phyloP scores from a whole-genome alignment of 2,113 vertebrate species.

The Crypturellus undulatus region DNA sequence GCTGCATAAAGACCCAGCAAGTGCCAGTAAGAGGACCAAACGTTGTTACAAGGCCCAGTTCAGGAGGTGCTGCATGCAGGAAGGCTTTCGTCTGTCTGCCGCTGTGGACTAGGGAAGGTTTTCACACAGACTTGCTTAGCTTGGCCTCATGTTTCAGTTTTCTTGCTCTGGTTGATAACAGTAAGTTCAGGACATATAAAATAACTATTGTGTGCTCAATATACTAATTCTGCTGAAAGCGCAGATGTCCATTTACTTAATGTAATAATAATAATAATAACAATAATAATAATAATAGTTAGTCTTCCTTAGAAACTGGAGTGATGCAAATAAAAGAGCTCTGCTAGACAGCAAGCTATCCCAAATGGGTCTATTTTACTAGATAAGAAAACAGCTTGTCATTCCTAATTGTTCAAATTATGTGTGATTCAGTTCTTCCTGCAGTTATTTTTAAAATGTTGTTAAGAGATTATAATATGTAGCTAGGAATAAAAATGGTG shows the following conservation, averaged over 20 bases:
- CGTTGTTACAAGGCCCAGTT: accelerated
- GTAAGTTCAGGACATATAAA: constrained; percentile 34
- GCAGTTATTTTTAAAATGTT: constrained; percentile 61
- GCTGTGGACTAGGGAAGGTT: background rate
- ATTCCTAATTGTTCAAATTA: constrained; percentile 60
- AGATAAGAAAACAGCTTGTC: constrained; percentile 59
- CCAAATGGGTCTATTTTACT: constrained; percentile 58
- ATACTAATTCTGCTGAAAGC: constrained; percentile 48
- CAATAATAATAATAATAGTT: constrained; percentile 19
- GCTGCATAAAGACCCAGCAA: background rate
- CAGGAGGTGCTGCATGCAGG: background rate
- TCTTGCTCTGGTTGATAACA: background rate
- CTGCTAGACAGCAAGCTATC: constrained; percentile 47
- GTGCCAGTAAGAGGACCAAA: background rate
- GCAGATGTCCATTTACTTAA: constrained; percentile 20
- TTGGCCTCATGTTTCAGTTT: background rate
- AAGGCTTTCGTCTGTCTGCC: background rate
- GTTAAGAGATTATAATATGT: constrained; percentile 42
- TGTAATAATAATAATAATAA: background rate
- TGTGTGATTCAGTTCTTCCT: constrained; percentile 59
- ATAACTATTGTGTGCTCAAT: constrained; percentile 10
- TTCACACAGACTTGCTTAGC: background rate
- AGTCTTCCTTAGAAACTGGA: constrained; percentile 54
- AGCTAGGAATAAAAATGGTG: constrained; percentile 65
- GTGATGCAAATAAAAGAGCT: constrained; percentile 49